Conservation (phyloP, 2,797 vertebrate genomes). For the Centropyge bicolor region DNA sequence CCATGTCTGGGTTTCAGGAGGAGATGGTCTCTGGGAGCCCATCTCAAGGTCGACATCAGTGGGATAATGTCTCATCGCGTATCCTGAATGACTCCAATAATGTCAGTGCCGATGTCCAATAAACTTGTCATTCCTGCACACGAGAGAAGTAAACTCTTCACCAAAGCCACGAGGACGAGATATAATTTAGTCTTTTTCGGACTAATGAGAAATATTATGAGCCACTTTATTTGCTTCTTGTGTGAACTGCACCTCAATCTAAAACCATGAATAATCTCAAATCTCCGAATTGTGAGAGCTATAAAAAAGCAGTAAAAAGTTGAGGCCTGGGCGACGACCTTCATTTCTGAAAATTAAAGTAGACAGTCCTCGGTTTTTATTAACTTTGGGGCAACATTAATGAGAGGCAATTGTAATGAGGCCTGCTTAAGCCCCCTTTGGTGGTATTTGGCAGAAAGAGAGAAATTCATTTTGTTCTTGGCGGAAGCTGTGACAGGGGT, state of each 20-base stretch:
- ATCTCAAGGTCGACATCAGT: constrained; percentile 52
- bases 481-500: constrained; percentile 25
- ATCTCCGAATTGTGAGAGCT: neutral
- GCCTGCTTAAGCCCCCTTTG: constrained; percentile 41
- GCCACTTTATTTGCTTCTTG: neutral
- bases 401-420: constrained; percentile 57
- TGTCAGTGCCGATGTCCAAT: constrained; percentile 41
- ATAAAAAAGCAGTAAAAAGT: neutral
- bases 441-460: constrained; percentile 52
- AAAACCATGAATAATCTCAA: constrained; percentile 1
- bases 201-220: neutral
- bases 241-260: constrained; percentile 6
- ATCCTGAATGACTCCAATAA: constrained; percentile 33
- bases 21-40: constrained; percentile 41
- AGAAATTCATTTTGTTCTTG: constrained; percentile 56
- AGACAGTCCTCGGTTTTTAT: constrained; percentile 33
- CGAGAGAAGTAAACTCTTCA: constrained; percentile 14
- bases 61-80: constrained; percentile 26
- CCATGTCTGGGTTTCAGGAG: constrained; percentile 33
- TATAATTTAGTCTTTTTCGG: neutral
- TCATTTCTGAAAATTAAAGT: constrained; percentile 38
- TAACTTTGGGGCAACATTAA: constrained; percentile 37
- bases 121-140: constrained; percentile 42
- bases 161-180: neutral
- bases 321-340: neutral